phyloP scores from a whole-genome alignment of 2,888 invertebrate species.

The Cecidostiba fungosa region DNA sequence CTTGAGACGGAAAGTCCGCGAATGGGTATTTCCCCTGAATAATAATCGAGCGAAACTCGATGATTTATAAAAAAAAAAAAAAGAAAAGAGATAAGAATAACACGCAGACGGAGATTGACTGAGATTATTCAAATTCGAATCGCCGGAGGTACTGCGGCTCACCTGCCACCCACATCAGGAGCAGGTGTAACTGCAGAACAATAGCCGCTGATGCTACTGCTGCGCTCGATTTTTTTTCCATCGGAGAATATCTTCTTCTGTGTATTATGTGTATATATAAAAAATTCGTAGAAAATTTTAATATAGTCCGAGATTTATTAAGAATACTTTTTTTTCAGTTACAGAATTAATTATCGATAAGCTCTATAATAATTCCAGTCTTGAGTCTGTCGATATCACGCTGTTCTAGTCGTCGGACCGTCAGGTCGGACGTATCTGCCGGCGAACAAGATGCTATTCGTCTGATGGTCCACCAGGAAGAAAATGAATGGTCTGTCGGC shows the following conservation, averaged over 20 bases:
- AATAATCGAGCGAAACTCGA: neutral
- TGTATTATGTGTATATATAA: neutral
- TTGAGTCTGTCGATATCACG: conserved; percentile 7
- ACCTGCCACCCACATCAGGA: neutral
- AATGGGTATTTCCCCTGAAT: too few relatives aligned
- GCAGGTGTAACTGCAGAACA: conserved; percentile 1
- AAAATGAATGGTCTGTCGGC: conserved; percentile 86
- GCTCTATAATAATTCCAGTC: conserved; percentile 24
- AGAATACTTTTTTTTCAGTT: conserved; percentile 45
- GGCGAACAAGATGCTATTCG: conserved; percentile 84
- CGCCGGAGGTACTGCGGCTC: neutral
- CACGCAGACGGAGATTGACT: neutral
- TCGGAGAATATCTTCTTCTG: neutral
- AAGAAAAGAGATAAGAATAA: neutral
- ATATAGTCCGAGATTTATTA: conserved; percentile 17
- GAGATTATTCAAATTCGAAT: neutral
- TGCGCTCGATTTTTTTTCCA: neutral
- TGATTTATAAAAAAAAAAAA: neutral
- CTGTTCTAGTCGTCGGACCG: neutral
- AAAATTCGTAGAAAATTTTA: neutral
- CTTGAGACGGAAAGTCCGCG: neutral
- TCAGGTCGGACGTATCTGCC: conserved; percentile 82
- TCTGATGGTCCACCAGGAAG: conserved; percentile 83
- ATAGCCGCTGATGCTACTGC: neutral
- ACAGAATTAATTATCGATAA: neutral